These are phyloP conservation scores for Chrysemys picta DNA, from an alignment of 2,113 vertebrate species.

Conservation along the genomic window DNA sequence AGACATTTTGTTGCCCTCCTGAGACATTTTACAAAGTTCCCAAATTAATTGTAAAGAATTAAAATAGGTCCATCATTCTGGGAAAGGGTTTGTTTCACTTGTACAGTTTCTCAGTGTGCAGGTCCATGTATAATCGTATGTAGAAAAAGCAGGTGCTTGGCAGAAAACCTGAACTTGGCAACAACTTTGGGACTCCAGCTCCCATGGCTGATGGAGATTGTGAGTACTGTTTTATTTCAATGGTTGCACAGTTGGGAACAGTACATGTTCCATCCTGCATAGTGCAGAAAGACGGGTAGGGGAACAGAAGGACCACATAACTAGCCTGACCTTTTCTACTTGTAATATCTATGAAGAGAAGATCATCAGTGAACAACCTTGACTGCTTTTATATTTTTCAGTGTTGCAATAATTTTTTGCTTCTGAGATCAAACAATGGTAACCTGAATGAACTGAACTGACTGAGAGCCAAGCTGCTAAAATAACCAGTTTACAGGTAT, in stretches of 20 bases:
- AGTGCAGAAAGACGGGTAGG: background rate
- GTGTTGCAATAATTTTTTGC: background rate
- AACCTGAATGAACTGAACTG: background rate
- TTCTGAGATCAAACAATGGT: background rate
- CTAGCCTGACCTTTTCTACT: background rate
- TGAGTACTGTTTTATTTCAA: background rate
- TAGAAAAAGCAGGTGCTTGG: constrained; percentile 68
- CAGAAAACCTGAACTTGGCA: constrained; percentile 59
- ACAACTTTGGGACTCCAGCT: background rate
- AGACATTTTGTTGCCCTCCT: background rate
- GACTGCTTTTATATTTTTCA: background rate
- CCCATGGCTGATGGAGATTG: background rate
- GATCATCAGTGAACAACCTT: constrained; percentile 1
- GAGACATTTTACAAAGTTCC: background rate
- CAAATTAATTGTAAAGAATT: constrained; percentile 22
- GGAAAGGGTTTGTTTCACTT: constrained; percentile 50
- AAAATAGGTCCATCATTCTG: constrained; percentile 12
- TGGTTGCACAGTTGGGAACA: background rate
- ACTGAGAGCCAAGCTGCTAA: background rate
- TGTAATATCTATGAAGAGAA: background rate
- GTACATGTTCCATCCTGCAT: fast-evolving
- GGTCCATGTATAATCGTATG: background rate
- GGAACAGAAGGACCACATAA: background rate
- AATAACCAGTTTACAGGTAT: background rate
- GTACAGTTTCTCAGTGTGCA: background rate